phyloP scores from a whole-genome alignment of 2,113 vertebrate species.

The Canis aureus region DNA sequence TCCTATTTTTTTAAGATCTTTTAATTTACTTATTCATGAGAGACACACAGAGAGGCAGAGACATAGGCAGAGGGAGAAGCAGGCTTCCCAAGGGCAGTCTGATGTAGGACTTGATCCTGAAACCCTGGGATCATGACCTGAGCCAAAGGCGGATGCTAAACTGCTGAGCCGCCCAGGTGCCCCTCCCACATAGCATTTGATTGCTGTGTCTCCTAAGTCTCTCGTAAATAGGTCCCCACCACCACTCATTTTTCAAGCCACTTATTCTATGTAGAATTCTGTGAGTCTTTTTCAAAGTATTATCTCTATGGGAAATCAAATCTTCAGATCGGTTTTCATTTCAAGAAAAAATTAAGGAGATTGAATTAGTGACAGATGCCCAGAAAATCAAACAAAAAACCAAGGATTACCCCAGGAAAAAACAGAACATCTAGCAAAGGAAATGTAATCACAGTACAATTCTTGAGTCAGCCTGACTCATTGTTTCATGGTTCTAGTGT shows the following conservation, averaged over 20 bases:
- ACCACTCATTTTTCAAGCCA: neutral
- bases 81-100: no score
- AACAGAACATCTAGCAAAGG: neutral
- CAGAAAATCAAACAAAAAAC: neutral
- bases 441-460: neutral
- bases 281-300: slow-evolving; percentile 1
- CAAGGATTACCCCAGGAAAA: neutral
- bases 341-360: slow-evolving; percentile 24
- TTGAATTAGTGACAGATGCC: neutral
- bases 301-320: neutral
- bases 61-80: no score
- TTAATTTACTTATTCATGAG: no score
- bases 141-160: no score
- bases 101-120: no score
- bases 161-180: no score
- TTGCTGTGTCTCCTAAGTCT: neutral
- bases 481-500: neutral
- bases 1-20: neutral
- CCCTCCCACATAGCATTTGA: neutral
- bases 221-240: neutral
- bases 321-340: neutral
- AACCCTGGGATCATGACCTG: no score
- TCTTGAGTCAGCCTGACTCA: neutral
- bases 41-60: no score
- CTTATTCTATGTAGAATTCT: neutral